phyloP scores from a whole-genome alignment of 2,797 vertebrate genomes.

The Oceanodroma leucorhoa region DNA sequence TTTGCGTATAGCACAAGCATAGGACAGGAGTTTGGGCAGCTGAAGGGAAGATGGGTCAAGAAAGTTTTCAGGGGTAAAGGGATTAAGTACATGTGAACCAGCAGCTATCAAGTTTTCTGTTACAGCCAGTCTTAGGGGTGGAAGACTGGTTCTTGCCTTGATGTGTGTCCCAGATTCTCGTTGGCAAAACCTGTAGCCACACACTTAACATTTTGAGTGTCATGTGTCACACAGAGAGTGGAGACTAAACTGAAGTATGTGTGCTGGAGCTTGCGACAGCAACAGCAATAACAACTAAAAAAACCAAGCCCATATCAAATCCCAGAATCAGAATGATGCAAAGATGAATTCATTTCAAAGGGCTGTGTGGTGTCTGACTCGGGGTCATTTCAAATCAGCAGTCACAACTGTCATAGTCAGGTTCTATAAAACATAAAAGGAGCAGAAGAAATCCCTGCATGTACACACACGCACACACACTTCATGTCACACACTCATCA shows the following conservation, averaged over 20 bases:
- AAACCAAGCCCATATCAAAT: background rate
- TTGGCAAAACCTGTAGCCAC: background rate
- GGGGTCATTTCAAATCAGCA: background rate
- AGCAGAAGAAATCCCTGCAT: background rate
- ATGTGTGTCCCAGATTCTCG: background rate
- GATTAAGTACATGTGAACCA: background rate
- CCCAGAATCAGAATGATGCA: background rate
- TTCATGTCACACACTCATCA: background rate
- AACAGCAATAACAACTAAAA: background rate
- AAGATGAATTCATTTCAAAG: background rate
- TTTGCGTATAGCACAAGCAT: background rate
- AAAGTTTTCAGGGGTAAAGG: background rate
- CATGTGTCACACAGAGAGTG: background rate
- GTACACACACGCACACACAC: accelerated
- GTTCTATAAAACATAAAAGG: background rate
- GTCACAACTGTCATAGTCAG: background rate
- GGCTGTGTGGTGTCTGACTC: background rate
- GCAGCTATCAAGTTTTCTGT: background rate
- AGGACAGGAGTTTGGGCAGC: background rate
- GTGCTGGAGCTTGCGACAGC: background rate
- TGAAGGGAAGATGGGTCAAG: background rate
- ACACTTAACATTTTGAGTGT: background rate
- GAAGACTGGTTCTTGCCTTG: background rate
- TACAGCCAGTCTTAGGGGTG: background rate
- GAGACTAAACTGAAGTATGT: background rate